Conservation (phyloP, 1,140 invertebrate genomes). For the Calosoma granatense region DNA sequence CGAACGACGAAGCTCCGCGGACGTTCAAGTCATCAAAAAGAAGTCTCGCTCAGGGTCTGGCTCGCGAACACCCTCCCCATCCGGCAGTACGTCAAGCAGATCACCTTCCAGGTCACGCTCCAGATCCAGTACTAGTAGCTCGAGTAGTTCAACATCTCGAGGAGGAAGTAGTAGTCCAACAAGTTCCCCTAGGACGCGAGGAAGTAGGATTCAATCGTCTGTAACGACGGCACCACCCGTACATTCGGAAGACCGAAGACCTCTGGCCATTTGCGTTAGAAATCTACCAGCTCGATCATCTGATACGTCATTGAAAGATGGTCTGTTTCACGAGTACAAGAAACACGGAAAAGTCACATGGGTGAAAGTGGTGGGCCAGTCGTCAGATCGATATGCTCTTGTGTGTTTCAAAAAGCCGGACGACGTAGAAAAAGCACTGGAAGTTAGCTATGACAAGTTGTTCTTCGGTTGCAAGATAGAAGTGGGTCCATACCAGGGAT, state of each 20-base stretch:
- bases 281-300: conserved; percentile 81
- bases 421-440: conserved; percentile 90
- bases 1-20: conserved; percentile 35
- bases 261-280: conserved; percentile 82
- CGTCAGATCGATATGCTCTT: conserved; percentile 72
- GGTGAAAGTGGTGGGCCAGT: conserved; percentile 78
- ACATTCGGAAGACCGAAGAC: conserved; percentile 58
- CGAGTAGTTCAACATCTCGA: conserved; percentile 29
- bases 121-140: conserved; percentile 35
- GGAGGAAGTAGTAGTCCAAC: conserved; percentile 30
- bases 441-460: conserved; percentile 89
- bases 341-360: conserved; percentile 95
- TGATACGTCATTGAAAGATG: conserved; percentile 92
- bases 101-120: conserved; percentile 42
- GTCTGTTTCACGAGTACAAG: conserved; percentile 96
- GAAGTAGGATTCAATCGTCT: conserved; percentile 35
- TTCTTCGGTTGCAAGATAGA: conserved; percentile 96
- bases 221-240: conserved; percentile 33
- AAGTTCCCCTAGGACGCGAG: conserved; percentile 28
- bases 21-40: conserved; percentile 33
- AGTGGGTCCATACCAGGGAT: conserved; percentile 76
- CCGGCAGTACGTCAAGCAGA: conserved; percentile 37
- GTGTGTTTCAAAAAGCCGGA: conserved; percentile 93
- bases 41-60: conserved; percentile 40
- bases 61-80: conserved; percentile 36